These are phyloP conservation scores for human DNA, from an alignment of 2,113 vertebrate genomes.

Conservation along the genomic window GRCh38 chr2:234479001-234479500, in stretches of 20 bases:
- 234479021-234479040: too few relatives aligned
- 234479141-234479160: too few relatives aligned
- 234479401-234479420: fast-evolving
- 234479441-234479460: not conserved
- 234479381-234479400: fast-evolving
- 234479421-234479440: not conserved
- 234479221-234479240: not conserved
- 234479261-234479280: not conserved
- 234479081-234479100: too few relatives aligned
- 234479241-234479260: not conserved
- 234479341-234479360: fast-evolving
- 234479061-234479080: too few relatives aligned
- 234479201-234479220: not conserved
- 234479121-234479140: not conserved
- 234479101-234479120: not conserved
- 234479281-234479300: fast-evolving
- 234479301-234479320: fast-evolving
- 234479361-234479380: too few relatives aligned
- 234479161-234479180: fast-evolving
- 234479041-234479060: too few relatives aligned
- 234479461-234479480: not conserved
- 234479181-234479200: fast-evolving
- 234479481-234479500: not conserved
- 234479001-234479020: too few relatives aligned
- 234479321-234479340: fast-evolving